phyloP scores from a whole-genome alignment of 2,888 invertebrate genomes.

The Nasonia oneida region DNA sequence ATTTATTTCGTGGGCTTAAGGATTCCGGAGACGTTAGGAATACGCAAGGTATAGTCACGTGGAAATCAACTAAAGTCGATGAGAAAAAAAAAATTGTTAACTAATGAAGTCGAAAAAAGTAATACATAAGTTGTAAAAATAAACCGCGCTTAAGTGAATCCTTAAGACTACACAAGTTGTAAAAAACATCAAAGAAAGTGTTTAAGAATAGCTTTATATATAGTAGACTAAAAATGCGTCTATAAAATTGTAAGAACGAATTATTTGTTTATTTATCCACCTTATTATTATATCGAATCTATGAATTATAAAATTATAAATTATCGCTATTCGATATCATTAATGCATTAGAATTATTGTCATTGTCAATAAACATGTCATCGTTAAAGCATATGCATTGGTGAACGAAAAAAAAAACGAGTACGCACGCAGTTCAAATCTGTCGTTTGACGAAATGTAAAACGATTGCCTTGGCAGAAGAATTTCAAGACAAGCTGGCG shows the following conservation, averaged over 20 bases:
- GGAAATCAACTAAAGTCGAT: constrained; percentile 48
- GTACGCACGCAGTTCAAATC: constrained; percentile 56
- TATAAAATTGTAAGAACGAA: constrained; percentile 51
- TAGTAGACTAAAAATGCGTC: constrained; percentile 53
- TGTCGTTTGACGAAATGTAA: constrained; percentile 56
- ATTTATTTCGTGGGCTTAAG: constrained; percentile 52
- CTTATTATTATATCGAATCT: constrained; percentile 35
- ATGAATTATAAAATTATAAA: constrained; percentile 50
- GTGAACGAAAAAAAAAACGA: constrained; percentile 44
- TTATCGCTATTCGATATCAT: constrained; percentile 54
- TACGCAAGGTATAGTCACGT: constrained; percentile 36
- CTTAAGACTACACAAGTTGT: constrained; percentile 52
- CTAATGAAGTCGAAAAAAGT: constrained; percentile 45
- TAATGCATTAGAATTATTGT: constrained; percentile 55
- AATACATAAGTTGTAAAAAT: constrained; percentile 51
- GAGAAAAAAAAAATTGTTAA: constrained; percentile 60
- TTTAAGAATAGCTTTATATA: constrained; percentile 62
- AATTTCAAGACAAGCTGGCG: constrained; percentile 48
- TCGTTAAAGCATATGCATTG: constrained; percentile 47
- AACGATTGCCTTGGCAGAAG: constrained; percentile 59
- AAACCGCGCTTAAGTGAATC: constrained; percentile 51
- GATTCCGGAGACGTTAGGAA: constrained; percentile 47
- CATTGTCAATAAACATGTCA: constrained; percentile 58
- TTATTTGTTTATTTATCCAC: constrained; percentile 54
- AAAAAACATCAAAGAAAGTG: constrained; percentile 62